These are phyloP conservation scores for Petroica traversi DNA, from an alignment of 2,113 vertebrate genomes.

Conservation along the genomic window DNA sequence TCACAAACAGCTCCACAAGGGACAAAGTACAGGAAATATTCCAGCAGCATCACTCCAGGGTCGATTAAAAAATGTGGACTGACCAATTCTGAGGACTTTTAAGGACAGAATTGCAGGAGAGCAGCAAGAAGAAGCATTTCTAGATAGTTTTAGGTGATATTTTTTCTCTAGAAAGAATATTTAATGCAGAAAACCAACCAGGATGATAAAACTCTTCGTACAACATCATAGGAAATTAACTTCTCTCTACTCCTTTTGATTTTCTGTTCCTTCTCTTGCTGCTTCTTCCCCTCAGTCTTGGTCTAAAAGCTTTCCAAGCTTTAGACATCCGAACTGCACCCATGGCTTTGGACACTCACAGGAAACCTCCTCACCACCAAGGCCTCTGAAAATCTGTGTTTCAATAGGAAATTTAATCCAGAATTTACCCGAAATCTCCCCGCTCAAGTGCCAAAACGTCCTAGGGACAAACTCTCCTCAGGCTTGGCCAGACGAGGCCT, in stretches of 20 bases:
- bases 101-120: neutral
- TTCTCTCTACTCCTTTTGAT: neutral
- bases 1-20: neutral
- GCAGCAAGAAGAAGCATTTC: neutral
- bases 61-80: neutral
- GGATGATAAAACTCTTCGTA: neutral
- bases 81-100: neutral
- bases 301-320: neutral
- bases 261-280: neutral
- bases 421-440: neutral
- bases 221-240: neutral
- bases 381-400: neutral
- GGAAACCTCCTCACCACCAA: neutral
- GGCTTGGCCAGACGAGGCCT: accelerated
- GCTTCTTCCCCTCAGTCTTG: neutral
- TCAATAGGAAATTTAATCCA: accelerated
- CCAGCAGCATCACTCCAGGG: neutral
- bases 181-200: neutral
- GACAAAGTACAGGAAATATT: neutral
- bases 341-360: neutral
- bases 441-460: accelerated
- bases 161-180: neutral
- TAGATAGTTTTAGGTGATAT: too few relatives aligned
- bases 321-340: neutral
- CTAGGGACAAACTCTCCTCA: neutral